phyloP scores from a whole-genome alignment of 2,113 vertebrate species.

The Aleadryas rufinucha region DNA sequence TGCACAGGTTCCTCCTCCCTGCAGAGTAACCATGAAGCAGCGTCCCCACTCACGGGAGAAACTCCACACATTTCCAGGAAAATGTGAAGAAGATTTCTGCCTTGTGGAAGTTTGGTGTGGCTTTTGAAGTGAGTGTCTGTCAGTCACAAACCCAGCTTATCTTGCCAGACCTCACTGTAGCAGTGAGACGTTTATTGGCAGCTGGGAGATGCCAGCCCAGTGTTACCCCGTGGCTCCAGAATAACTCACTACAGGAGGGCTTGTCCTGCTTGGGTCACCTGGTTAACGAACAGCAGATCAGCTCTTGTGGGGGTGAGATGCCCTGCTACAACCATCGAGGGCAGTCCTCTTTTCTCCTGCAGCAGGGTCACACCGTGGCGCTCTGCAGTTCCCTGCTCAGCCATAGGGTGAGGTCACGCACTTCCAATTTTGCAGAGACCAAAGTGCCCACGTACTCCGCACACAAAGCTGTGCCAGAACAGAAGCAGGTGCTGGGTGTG shows the following conservation, averaged over 20 bases:
- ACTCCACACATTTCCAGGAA: background rate
- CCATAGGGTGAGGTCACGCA: accelerated
- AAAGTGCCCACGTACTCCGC: background rate
- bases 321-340: background rate
- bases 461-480: background rate
- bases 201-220: background rate
- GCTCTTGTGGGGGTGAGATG: background rate
- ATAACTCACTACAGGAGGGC: background rate
- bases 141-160: accelerated
- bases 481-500: background rate
- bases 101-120: background rate
- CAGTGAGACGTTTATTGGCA: background rate
- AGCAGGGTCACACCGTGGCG: background rate
- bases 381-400: background rate
- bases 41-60: background rate
- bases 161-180: background rate
- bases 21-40: background rate
- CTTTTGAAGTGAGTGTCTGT: background rate
- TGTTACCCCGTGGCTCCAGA: background rate
- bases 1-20: too few species aligned
- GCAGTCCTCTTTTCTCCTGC: background rate
- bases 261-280: background rate
- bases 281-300: background rate
- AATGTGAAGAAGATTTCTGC: background rate
- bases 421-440: background rate